These are phyloP conservation scores for Drosophila cognata DNA, from an alignment of 2,888 invertebrate genomes.

Conservation along the genomic window DNA sequence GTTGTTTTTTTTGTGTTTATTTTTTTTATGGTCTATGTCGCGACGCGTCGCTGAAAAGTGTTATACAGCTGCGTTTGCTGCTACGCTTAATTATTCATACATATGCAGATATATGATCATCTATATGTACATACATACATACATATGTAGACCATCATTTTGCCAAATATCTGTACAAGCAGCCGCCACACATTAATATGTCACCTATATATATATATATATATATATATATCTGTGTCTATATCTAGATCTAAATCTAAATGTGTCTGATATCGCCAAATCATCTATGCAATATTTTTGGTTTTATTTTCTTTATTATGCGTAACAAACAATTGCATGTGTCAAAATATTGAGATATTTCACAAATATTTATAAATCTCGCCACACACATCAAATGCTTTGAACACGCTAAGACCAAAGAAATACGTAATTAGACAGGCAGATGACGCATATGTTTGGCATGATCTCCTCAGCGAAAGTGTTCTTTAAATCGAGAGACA, in stretches of 20 bases:
- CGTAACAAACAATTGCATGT: constrained; percentile 66
- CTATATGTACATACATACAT: constrained; percentile 4
- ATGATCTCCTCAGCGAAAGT: constrained; percentile 23
- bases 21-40: constrained; percentile 42
- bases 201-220: not conserved
- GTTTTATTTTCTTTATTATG: constrained; percentile 39
- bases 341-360: constrained; percentile 79
- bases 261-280: constrained; percentile 22
- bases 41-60: constrained; percentile 49
- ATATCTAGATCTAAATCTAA: constrained; percentile 8
- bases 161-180: constrained; percentile 36
- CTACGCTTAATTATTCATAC: constrained; percentile 75
- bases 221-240: not conserved
- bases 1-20: not conserved
- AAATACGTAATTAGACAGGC: constrained; percentile 4
- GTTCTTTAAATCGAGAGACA: not conserved
- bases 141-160: constrained; percentile 4
- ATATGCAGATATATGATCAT: constrained; percentile 45
- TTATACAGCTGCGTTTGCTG: constrained; percentile 67
- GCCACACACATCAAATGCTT: constrained; percentile 8
- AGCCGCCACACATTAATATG: constrained; percentile 9
- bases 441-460: constrained; percentile 57
- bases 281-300: constrained; percentile 43
- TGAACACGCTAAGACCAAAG: constrained; percentile 14
- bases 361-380: constrained; percentile 53